A percentile compares a stretch with the other conserved stretches of the same genome.
Conservation (phyloP, 2,888 invertebrate genomes). For the Pammene aurita region DNA sequence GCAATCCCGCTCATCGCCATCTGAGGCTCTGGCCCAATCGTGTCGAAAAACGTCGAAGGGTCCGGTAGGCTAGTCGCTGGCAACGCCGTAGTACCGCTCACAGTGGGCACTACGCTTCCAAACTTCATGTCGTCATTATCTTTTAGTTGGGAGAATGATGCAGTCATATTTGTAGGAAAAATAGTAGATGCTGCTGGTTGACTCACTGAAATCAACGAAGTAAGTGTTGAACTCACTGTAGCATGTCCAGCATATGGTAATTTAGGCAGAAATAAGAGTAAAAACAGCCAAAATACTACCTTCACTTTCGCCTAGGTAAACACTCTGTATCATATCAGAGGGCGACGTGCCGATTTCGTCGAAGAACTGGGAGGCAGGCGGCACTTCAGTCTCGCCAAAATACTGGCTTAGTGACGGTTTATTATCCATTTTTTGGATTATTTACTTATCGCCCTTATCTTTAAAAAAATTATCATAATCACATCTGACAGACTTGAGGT, state of each 20-base stretch:
- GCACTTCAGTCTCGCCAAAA: conserved; percentile 75
- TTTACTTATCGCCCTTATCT: conserved; percentile 43
- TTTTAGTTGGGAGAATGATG: conserved; percentile 63
- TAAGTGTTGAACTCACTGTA: conserved; percentile 14
- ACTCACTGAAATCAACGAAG: conserved; percentile 48
- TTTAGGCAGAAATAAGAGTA: conserved; percentile 36
- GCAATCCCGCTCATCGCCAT: conserved; percentile 60
- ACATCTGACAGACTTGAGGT: neutral
- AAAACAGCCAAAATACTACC: conserved; percentile 50
- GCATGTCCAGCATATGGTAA: neutral
- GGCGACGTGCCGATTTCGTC: conserved; percentile 78
- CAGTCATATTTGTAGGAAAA: conserved; percentile 62
- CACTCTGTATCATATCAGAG: conserved; percentile 78
- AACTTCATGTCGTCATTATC: conserved; percentile 63
- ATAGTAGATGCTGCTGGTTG: conserved; percentile 56
- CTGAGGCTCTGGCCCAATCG: conserved; percentile 72
- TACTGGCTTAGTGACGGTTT: conserved; percentile 83
- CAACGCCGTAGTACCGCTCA: conserved; percentile 65
- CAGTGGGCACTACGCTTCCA: conserved; percentile 67
- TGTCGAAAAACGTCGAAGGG: conserved; percentile 79
- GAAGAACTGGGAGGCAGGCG: conserved; percentile 77
- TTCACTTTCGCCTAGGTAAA: conserved; percentile 73
- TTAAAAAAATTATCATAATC: conserved; percentile 14
- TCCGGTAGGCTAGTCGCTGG: conserved; percentile 74
- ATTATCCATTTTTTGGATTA: conserved; percentile 69